These are phyloP conservation scores for Scomberomorus guttatus DNA, from an alignment of 2,797 vertebrate species.

Conservation along the genomic window DNA sequence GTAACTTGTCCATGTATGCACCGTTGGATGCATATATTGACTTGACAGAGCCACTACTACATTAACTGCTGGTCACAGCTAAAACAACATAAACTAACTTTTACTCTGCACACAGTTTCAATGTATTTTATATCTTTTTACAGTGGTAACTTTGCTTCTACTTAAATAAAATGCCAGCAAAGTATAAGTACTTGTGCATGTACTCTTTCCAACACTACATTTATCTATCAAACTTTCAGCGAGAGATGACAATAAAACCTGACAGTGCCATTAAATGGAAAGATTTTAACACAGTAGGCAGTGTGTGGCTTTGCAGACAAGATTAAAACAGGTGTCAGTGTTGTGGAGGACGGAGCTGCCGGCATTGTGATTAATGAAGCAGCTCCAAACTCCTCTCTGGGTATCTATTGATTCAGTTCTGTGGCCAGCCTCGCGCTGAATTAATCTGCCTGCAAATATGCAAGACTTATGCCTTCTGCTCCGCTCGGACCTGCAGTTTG, in stretches of 20 bases:
- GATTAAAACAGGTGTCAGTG: constrained; percentile 76
- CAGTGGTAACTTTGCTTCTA: neutral
- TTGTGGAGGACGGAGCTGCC: constrained; percentile 55
- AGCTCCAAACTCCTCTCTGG: constrained; percentile 67
- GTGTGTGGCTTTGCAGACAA: constrained; percentile 54
- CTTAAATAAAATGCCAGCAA: neutral
- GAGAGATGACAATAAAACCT: neutral
- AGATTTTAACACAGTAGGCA: constrained; percentile 55
- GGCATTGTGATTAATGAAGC: constrained; percentile 82
- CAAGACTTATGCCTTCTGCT: constrained; percentile 66
- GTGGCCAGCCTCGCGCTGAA: constrained; percentile 58
- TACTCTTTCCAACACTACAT: neutral
- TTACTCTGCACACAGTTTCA: neutral
- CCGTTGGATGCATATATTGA: neutral
- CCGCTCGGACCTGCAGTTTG: constrained; percentile 46
- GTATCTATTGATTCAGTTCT: constrained; percentile 75
- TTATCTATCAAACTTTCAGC: constrained; percentile 3
- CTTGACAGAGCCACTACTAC: too few species aligned
- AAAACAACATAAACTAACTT: constrained; percentile 1
- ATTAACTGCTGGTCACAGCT: constrained; percentile 2
- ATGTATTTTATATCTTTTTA: neutral
- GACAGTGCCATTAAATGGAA: constrained; percentile 34
- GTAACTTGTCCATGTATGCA: constrained; percentile 2
- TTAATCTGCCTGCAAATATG: constrained; percentile 80
- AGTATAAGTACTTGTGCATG: too few species aligned